Evolutionary conservation across 1,140 invertebrate genomes (phyloP).

Genomic region (Drosophila truncata): DNA sequence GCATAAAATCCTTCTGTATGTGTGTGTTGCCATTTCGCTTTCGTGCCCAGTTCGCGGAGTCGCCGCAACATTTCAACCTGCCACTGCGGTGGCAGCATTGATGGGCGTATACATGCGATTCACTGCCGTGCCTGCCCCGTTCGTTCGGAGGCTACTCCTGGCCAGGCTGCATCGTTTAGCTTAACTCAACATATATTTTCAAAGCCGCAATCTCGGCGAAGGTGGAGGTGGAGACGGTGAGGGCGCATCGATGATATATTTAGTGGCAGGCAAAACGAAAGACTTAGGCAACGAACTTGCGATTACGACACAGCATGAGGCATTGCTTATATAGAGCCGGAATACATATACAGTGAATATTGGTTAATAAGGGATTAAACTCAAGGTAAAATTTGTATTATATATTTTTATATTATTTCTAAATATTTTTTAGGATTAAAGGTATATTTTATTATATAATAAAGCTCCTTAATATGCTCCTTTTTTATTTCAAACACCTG

Average conservation of each 20-base stretch:
- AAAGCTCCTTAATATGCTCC: not conserved
- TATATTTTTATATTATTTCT: not conserved
- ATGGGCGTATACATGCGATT: conserved; percentile 83
- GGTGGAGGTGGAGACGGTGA: conserved; percentile 16
- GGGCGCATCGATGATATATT: conserved; percentile 82
- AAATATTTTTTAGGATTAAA: too few relatives aligned
- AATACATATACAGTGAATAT: conserved; percentile 36
- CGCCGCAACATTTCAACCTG: conserved; percentile 81
- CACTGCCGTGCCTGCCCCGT: conserved; percentile 65
- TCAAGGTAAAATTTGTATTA: too few relatives aligned
- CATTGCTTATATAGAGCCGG: conserved; percentile 53
- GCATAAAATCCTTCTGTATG: conserved; percentile 55
- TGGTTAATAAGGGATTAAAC: not conserved
- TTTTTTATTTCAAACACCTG: not conserved
- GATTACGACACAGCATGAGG: conserved; percentile 81
- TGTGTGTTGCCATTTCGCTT: conserved; percentile 75
- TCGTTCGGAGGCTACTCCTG: conserved; percentile 19
- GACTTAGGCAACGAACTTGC: conserved; percentile 83
- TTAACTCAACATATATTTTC: conserved; percentile 83
- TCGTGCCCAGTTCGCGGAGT: conserved; percentile 67
- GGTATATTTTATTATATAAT: not conserved
- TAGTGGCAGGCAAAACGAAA: conserved; percentile 82
- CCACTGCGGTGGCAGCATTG: conserved; percentile 82
- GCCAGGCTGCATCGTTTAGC: conserved; percentile 74
- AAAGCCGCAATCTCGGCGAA: conserved; percentile 57